phyloP scores from a whole-genome alignment of 2,113 vertebrate species.

The Salvator merianae region DNA sequence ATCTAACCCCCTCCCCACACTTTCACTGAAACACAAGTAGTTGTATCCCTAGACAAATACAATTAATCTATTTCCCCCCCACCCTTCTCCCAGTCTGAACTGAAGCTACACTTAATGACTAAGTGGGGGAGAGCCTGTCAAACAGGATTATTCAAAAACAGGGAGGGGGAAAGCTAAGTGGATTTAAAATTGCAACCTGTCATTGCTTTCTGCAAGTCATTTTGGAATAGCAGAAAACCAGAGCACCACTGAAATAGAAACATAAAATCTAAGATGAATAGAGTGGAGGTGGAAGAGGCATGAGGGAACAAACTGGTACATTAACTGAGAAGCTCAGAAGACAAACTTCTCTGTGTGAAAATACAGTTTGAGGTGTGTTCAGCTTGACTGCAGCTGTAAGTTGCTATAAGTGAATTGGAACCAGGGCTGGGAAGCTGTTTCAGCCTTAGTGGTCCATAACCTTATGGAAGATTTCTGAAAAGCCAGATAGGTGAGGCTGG shows the following conservation, averaged over 20 bases:
- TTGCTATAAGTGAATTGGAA: neutral
- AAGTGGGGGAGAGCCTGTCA: constrained; percentile 24
- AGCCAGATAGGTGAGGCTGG: no score
- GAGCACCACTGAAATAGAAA: constrained; percentile 42
- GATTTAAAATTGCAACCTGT: constrained; percentile 54
- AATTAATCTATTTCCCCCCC: constrained; percentile 41
- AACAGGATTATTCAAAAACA: constrained; percentile 40
- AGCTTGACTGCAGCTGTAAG: neutral
- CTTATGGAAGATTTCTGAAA: no score
- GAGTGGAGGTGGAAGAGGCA: neutral
- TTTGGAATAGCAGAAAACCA: constrained; percentile 39
- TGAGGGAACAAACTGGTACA: neutral
- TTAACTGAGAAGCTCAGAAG: neutral
- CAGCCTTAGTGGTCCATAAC: no score
- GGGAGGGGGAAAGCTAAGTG: constrained; percentile 35
- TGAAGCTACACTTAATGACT: constrained; percentile 37
- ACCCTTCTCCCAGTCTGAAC: constrained; percentile 21
- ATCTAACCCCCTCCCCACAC: neutral
- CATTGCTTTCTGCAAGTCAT: constrained; percentile 40
- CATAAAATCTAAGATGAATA: constrained; percentile 29
- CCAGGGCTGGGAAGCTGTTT: no score
- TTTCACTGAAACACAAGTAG: neutral
- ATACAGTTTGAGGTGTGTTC: neutral
- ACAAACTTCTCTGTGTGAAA: neutral
- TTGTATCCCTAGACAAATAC: constrained; percentile 32